Evolutionary conservation across 2,113 vertebrate genomes (phyloP).

Genomic region (Benitochromis conjunctus): DNA sequence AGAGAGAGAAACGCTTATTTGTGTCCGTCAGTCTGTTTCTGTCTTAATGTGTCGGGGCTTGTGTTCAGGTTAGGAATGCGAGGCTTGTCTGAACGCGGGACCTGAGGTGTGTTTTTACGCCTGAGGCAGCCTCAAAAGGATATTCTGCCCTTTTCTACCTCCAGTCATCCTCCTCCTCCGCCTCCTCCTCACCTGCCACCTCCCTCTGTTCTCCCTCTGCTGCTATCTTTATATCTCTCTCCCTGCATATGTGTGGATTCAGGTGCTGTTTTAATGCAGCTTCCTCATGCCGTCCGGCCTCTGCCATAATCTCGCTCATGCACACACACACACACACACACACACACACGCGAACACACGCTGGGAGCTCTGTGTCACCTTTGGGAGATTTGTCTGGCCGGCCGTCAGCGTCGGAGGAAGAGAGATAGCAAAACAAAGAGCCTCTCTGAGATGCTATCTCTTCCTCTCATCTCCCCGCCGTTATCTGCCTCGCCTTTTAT

Average conservation of each 20-base stretch:
- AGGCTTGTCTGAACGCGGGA: constrained; percentile 43
- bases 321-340: background rate
- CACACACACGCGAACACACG: background rate
- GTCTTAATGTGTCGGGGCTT: constrained; percentile 1
- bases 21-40: background rate
- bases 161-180: constrained; percentile 4
- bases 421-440: constrained; percentile 26
- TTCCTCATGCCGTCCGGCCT: background rate
- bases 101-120: constrained; percentile 21
- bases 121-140: constrained; percentile 9
- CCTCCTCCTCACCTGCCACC: constrained; percentile 22
- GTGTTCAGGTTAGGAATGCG: constrained; percentile 41
- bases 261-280: background rate
- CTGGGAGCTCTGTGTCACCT: background rate
- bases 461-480: constrained; percentile 4
- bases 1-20: background rate
- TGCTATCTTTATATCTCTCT: constrained; percentile 17
- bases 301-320: background rate
- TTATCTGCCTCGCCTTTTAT: constrained; percentile 35
- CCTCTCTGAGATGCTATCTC: background rate
- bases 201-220: background rate
- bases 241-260: background rate
- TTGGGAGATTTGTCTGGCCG: constrained; percentile 1
- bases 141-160: background rate
- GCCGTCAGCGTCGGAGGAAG: background rate